Percentiles rank a stretch among this genome's conserved stretches.
Conservation (phyloP, 2,888 invertebrate genomes). For the Cerceris rybyensis region DNA sequence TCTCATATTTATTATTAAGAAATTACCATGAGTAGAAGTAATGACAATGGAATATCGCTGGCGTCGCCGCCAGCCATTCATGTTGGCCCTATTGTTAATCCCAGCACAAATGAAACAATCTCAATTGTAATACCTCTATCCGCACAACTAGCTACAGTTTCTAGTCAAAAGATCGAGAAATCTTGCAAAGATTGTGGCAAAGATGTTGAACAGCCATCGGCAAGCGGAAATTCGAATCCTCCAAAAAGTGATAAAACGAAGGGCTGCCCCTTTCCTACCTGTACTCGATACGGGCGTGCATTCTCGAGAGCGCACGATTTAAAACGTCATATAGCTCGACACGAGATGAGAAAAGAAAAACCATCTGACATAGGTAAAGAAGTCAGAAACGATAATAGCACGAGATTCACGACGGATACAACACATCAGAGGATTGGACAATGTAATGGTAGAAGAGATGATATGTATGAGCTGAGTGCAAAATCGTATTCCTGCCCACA, state of each 20-base stretch:
- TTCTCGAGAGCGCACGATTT: constrained; percentile 79
- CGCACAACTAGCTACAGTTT: constrained; percentile 73
- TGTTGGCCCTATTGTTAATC: constrained; percentile 76
- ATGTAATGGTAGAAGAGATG: constrained; percentile 21
- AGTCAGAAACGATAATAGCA: constrained; percentile 66
- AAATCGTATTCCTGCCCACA: constrained; percentile 70
- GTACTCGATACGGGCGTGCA: constrained; percentile 77
- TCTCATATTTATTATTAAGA: background rate
- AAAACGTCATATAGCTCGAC: constrained; percentile 78
- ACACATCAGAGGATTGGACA: constrained; percentile 43
- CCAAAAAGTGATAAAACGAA: constrained; percentile 73
- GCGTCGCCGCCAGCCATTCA: constrained; percentile 74
- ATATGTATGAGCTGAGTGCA: constrained; percentile 11
- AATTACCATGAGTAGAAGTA: constrained; percentile 63
- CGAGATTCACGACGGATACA: constrained; percentile 54
- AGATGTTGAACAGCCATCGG: constrained; percentile 49
- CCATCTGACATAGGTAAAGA: constrained; percentile 54
- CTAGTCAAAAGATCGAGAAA: constrained; percentile 64
- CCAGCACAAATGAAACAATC: constrained; percentile 74
- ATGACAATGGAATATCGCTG: constrained; percentile 69
- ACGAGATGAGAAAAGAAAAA: constrained; percentile 76
- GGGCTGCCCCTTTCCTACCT: constrained; percentile 79
- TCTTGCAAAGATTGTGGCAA: constrained; percentile 61
- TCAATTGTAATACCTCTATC: constrained; percentile 79
- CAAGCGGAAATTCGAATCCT: constrained; percentile 7